Evolutionary conservation across 2,797 vertebrate species (phyloP).

Genomic region (Darevskia nairensis): DNA sequence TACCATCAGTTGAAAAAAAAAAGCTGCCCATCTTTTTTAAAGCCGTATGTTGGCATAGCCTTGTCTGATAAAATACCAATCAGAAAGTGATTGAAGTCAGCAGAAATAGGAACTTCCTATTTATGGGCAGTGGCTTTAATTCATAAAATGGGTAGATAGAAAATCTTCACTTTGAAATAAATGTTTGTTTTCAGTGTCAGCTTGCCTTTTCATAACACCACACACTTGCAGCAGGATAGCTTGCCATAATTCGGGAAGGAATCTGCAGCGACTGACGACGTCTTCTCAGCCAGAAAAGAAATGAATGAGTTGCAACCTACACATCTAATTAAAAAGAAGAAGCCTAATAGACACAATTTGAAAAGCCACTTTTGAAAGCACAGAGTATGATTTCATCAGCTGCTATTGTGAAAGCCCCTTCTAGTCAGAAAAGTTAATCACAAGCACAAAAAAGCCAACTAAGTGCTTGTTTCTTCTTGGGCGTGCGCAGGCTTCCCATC

Average conservation of each 20-base stretch:
- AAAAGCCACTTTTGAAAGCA: constrained; percentile 33
- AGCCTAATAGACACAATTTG: constrained; percentile 21
- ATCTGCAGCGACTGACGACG: constrained; percentile 44
- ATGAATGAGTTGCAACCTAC: constrained; percentile 27
- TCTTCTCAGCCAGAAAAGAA: constrained; percentile 29
- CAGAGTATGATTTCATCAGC: constrained; percentile 1
- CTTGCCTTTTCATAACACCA: constrained; percentile 19
- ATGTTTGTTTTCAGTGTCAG: constrained; percentile 3
- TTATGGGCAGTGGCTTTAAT: constrained; percentile 7
- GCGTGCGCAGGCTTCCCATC: background rate
- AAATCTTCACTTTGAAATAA: background rate
- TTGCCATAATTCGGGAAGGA: constrained; percentile 13
- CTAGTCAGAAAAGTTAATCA: constrained; percentile 1
- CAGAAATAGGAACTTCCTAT: background rate
- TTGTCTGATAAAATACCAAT: background rate
- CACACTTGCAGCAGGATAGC: constrained; percentile 20
- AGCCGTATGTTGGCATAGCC: background rate
- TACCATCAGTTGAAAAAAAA: background rate
- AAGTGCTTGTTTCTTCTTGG: background rate
- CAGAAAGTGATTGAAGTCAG: constrained; percentile 1
- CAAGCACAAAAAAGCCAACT: background rate
- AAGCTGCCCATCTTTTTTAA: background rate
- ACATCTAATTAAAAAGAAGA: constrained; percentile 27
- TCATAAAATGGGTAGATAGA: background rate
- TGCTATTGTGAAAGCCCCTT: background rate